phyloP scores from a whole-genome alignment of 2,888 invertebrate genomes.

The Dendrolimus houi region DNA sequence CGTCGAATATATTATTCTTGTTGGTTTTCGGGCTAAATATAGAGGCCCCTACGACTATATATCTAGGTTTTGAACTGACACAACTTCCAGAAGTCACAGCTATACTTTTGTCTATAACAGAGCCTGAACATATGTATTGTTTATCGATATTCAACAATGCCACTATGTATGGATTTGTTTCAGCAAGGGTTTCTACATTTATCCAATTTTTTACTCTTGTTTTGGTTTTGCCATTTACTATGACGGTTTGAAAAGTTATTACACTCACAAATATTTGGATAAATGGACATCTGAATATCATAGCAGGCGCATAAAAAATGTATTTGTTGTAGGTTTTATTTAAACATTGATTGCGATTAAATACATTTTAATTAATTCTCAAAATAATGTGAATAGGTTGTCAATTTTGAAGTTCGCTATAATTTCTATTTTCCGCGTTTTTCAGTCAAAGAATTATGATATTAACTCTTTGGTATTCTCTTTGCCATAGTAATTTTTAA shows the following conservation, averaged over 20 bases:
- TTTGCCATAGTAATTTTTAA: no score
- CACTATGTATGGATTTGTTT: constrained; percentile 44
- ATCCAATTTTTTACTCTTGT: constrained; percentile 22
- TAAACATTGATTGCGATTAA: no score
- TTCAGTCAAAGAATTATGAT: no score
- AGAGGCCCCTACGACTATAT: constrained; percentile 36
- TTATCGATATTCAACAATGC: constrained; percentile 32
- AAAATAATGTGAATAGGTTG: no score
- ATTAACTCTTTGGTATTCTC: no score
- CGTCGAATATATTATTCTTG: constrained; percentile 24
- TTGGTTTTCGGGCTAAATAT: constrained; percentile 21
- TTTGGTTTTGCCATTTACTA: constrained; percentile 3
- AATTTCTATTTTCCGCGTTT: no score
- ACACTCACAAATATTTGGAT: constrained; percentile 15
- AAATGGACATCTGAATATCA: constrained; percentile 27
- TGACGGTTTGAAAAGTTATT: constrained; percentile 4
- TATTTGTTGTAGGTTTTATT: constrained; percentile 13
- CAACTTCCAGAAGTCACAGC: constrained; percentile 53
- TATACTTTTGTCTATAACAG: constrained; percentile 31
- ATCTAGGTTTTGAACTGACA: constrained; percentile 24
- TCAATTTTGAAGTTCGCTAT: no score
- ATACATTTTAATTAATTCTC: no score
- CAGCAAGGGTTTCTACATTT: constrained; percentile 39
- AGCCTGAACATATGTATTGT: constrained; percentile 44
- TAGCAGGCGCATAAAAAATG: constrained; percentile 19